A percentile compares a stretch with the other conserved stretches of the same genome.
These are phyloP conservation scores for Dromaius novaehollandiae DNA, from an alignment of 2,113 vertebrate genomes.

Conservation along the genomic window DNA sequence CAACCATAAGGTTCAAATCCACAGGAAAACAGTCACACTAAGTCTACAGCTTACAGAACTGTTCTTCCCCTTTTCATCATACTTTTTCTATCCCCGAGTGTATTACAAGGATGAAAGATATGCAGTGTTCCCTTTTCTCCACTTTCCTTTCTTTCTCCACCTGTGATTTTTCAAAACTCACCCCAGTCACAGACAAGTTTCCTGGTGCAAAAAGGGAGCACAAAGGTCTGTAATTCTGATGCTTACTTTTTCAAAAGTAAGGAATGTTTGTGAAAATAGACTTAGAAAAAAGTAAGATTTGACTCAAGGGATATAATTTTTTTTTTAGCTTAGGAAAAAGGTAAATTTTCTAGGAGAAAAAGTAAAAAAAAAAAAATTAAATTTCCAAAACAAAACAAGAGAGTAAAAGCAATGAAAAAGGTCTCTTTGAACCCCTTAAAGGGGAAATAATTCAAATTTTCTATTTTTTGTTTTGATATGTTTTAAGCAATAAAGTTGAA, in stretches of 20 bases:
- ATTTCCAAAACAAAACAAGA: not conserved
- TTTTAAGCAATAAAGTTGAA: not conserved
- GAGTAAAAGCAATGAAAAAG: not conserved
- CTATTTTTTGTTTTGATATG: not conserved
- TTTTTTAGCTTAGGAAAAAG: not conserved
- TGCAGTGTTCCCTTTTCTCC: not conserved
- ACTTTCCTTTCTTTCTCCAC: not conserved
- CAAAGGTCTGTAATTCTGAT: not conserved
- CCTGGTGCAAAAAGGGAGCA: not conserved
- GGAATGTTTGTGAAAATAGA: not conserved
- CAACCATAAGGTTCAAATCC: not conserved
- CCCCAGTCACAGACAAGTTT: not conserved
- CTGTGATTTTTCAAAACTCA: not conserved
- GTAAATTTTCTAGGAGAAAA: not conserved
- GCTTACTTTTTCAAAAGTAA: not conserved
- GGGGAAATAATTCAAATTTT: not conserved
- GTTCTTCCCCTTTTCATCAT: not conserved
- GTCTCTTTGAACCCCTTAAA: not conserved
- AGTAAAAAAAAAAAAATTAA: not conserved
- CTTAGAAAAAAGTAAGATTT: not conserved
- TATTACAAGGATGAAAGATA: not conserved
- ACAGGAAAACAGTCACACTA: not conserved
- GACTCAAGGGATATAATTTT: fast-evolving
- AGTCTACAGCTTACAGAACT: not conserved
- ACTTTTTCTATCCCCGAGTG: not conserved